Conservation (phyloP, 2,888 invertebrate species). For the Chrysolina haemoptera region DNA sequence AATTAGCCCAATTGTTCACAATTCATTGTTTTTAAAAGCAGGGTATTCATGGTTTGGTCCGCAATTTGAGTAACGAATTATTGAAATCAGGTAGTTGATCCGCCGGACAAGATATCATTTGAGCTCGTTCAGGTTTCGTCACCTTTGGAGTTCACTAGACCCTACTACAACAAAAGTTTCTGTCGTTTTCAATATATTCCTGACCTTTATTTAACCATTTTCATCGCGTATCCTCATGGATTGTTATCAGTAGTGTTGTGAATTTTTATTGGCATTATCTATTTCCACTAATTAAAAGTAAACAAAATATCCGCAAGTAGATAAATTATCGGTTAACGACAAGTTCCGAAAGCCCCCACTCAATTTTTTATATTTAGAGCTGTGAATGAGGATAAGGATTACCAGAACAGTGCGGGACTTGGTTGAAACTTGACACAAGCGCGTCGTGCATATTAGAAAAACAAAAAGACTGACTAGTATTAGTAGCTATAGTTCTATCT, state of each 20-base stretch:
- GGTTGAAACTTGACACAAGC: neutral
- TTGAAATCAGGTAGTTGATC: too few species aligned
- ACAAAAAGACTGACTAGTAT: neutral
- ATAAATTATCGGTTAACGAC: slow-evolving; percentile 11
- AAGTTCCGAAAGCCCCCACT: neutral
- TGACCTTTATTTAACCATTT: too few species aligned
- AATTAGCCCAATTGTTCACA: too few species aligned
- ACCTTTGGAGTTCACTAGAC: too few species aligned
- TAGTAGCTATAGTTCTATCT: too few species aligned
- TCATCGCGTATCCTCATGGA: neutral
- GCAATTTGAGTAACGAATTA: too few species aligned
- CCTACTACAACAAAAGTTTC: too few species aligned
- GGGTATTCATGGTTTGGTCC: too few species aligned
- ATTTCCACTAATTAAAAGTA: neutral
- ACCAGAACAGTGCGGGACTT: neutral
- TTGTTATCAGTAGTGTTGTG: neutral
- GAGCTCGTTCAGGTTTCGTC: too few species aligned
- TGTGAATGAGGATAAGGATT: neutral
- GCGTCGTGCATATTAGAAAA: neutral
- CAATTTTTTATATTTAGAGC: neutral
- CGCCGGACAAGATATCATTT: too few species aligned
- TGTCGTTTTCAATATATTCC: too few species aligned
- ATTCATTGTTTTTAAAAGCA: too few species aligned
- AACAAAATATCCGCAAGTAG: slow-evolving; percentile 3
- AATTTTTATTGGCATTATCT: neutral